Base-by-base conservation (phyloP, 2,113 vertebrate species). In the Engraulis encrasicolus region DNA sequence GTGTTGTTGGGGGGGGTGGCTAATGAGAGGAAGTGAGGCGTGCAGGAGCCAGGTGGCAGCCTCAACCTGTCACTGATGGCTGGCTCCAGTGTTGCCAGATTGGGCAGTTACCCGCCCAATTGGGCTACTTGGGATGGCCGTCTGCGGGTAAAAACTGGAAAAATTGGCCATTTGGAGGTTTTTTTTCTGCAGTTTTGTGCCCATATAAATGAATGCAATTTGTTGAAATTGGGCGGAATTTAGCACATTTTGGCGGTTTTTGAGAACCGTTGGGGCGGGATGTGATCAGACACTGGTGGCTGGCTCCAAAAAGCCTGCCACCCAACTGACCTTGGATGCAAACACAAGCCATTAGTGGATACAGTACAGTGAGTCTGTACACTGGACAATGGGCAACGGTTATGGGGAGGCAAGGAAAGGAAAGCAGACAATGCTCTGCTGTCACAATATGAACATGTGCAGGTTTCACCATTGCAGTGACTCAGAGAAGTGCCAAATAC, bases 31-130 rank as follows among this genome's bases (percentile, higher is more conserved):
- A 94, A 91, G 89, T 4, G 81, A 77, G 84, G 88, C 91, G 81
- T 90, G 87, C 88, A 83, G 85, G 86, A 88, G 84, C 85, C 89
- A 92, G 89, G 90, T 92, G 91, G 89, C 84, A 85, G 78, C 86
- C 79, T 37, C 82, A 81, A 91, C 91, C 82, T 91, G 89, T 85
- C 81, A 12, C 12, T 88, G 85, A 87, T 86, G 79, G 80, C 78
- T 54, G 80, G 58, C 23, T 82, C 58, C 54, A 45, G n/a, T n/a
- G n/a, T n/a, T n/a, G n/a, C n/a, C n/a, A n/a, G n/a, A n/a, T n/a
- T n/a, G n/a, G n/a, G n/a, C n/a, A n/a, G n/a, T n/a, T n/a, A n/a
- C n/a, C n/a, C n/a, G n/a, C n/a, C n/a, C n/a, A n/a, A n/a, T n/a
- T n/a, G n/a, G n/a, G n/a, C n/a, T n/a, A n/a, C n/a, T n/a, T n/a